Conservation (phyloP, 2,113 vertebrate genomes). For the Mesoclemmys tuberculata region DNA sequence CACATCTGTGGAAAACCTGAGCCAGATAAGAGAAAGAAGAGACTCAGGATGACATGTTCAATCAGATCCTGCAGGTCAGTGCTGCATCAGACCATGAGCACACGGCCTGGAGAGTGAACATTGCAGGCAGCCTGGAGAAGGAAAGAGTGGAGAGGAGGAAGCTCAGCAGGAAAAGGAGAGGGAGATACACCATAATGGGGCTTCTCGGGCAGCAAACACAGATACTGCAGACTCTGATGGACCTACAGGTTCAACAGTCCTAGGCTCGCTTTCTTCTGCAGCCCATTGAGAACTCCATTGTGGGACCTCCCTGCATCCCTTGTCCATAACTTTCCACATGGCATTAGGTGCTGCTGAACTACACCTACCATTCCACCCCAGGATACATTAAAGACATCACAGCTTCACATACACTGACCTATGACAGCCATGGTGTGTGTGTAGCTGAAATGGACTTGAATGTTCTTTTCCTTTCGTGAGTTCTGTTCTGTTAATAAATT, state of each 20-base stretch:
- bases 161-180: neutral
- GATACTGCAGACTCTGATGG: neutral
- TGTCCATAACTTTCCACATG: neutral
- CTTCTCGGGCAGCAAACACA: neutral
- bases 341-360: neutral
- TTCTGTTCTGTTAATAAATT: neutral
- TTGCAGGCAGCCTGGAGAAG: neutral
- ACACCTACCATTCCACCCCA: neutral
- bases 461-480: neutral
- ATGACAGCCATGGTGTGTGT: neutral
- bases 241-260: neutral
- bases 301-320: neutral
- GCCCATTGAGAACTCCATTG: neutral
- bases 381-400: neutral
- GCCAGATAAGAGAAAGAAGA: neutral
- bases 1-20: neutral
- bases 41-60: neutral
- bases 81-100: neutral
- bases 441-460: neutral
- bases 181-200: neutral
- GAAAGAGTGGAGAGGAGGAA: neutral
- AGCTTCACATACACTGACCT: neutral
- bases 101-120: neutral
- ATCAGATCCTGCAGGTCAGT: neutral
- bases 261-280: neutral